phyloP scores from a whole-genome alignment of 2,797 vertebrate species.

The Hydrocynus forskahlii region DNA sequence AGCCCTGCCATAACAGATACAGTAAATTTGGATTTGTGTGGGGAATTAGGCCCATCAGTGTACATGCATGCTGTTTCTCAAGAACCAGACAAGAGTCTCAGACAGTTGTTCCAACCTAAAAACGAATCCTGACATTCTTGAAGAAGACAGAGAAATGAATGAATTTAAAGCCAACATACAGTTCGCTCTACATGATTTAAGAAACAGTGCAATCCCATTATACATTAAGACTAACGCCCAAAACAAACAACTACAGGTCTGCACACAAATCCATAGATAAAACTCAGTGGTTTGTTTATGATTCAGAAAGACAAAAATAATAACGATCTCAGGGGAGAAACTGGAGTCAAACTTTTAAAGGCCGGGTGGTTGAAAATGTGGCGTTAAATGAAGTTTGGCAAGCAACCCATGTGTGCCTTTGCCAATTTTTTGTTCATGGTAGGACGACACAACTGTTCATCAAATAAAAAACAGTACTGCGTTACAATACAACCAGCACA shows the following conservation, averaged over 20 bases:
- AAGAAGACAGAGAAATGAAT: background rate
- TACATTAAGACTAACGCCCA: background rate
- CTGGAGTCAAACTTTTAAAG: background rate
- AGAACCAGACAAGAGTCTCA: background rate
- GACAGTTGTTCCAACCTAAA: background rate
- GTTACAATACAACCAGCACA: background rate
- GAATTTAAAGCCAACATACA: no score
- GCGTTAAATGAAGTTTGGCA: background rate
- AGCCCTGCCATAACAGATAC: background rate
- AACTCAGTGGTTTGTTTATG: background rate
- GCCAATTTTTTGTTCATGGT: background rate
- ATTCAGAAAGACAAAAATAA: background rate
- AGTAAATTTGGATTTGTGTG: background rate
- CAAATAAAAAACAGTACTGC: background rate
- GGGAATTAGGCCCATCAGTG: background rate
- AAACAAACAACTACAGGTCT: background rate
- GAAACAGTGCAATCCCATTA: background rate
- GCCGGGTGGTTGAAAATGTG: background rate
- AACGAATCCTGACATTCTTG: background rate
- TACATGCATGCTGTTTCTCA: background rate
- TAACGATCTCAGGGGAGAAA: no score
- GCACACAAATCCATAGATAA: background rate
- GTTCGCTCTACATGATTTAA: background rate
- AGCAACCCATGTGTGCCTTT: background rate
- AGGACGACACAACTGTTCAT: conserved; percentile 5